Conservation (phyloP, 2,797 vertebrate species). For the Pipistrellus pipistrellus region DNA sequence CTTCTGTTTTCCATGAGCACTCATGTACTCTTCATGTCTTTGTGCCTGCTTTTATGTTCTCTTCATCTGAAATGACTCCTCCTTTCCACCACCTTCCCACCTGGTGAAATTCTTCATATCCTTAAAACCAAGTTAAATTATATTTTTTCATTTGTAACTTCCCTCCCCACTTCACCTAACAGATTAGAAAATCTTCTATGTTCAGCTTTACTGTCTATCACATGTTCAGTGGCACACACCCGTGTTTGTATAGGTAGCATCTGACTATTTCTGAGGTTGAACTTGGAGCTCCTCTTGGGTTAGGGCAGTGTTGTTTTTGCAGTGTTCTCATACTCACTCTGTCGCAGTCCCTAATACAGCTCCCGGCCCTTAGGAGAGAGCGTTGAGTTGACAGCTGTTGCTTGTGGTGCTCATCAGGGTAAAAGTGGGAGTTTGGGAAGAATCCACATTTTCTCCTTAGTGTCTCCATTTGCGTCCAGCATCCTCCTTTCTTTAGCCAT, state of each 20-base stretch:
- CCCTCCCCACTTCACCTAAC: neutral
- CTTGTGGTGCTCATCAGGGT: neutral
- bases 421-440: neutral
- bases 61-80: neutral
- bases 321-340: neutral
- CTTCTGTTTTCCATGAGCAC: neutral
- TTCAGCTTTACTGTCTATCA: neutral
- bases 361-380: neutral
- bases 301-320: neutral
- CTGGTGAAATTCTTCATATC: constrained; percentile 1
- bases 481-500: neutral
- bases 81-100: neutral
- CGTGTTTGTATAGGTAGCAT: neutral
- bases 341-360: no score
- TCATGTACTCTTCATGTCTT: neutral
- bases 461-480: neutral
- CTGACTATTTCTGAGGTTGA: neutral
- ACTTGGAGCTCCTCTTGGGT: neutral
- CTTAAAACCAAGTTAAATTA: neutral
- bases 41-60: neutral
- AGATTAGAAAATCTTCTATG: neutral
- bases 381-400: neutral
- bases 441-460: neutral
- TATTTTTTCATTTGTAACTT: neutral
- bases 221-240: fast-evolving